These are phyloP conservation scores for Linepithema humile DNA, from an alignment of 1,140 invertebrate species.

Conservation along the genomic window DNA sequence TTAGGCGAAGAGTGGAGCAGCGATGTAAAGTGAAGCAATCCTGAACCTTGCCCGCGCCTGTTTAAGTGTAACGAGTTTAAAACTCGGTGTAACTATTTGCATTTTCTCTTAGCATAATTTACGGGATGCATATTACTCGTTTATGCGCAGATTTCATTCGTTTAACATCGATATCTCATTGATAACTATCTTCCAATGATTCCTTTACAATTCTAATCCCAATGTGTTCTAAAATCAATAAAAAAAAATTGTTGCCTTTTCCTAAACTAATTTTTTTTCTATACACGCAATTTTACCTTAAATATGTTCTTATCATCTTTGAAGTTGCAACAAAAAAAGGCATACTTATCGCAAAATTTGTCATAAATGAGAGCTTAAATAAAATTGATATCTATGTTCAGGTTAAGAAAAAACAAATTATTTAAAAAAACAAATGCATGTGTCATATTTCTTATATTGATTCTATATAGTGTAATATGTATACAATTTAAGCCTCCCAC, in stretches of 20 bases:
- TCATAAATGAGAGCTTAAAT: not conserved
- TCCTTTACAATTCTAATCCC: not conserved
- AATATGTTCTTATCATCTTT: not conserved
- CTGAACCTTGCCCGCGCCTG: conserved; percentile 12
- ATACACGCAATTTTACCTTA: not conserved
- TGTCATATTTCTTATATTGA: not conserved
- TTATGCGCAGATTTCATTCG: conserved; percentile 35
- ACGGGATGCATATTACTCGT: conserved; percentile 30
- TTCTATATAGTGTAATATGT: not conserved
- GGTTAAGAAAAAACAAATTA: not conserved
- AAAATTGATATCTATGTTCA: not conserved
- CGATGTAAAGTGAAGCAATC: conserved; percentile 37
- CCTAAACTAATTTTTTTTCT: too few relatives aligned
- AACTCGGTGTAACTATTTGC: conserved; percentile 38
- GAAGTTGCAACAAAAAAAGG: not conserved
- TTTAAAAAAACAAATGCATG: not conserved
- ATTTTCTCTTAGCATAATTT: conserved; percentile 34
- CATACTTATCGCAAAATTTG: not conserved
- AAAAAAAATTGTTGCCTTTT: too few relatives aligned
- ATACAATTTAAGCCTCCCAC: not conserved
- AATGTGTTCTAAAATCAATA: not conserved
- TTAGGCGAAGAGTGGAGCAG: conserved; percentile 16
- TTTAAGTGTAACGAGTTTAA: conserved; percentile 53
- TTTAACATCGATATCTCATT: conserved; percentile 19
- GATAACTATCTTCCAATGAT: not conserved